phyloP scores from a whole-genome alignment of 2,113 vertebrate species.

The Neofelis nebulosa region DNA sequence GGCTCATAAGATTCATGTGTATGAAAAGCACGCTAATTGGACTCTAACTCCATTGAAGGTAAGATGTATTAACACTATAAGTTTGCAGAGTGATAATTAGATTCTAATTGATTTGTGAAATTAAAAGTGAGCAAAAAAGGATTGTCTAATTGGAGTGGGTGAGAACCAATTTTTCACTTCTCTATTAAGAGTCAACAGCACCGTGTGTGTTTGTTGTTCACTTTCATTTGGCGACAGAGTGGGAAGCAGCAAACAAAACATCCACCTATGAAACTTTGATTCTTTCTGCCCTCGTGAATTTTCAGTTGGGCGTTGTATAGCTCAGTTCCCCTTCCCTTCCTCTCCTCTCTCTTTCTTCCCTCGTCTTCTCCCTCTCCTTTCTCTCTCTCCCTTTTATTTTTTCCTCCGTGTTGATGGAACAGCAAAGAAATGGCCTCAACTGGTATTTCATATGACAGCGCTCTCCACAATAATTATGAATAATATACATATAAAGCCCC shows the following conservation, averaged over 20 bases:
- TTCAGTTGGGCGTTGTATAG: not conserved
- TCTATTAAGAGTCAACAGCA: not conserved
- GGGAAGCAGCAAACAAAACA: not conserved
- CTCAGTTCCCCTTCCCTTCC: not conserved
- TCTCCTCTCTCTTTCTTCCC: not conserved
- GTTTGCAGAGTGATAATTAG: conserved; percentile 74
- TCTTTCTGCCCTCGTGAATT: not conserved
- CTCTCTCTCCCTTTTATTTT: not conserved
- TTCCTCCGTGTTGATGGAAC: not conserved
- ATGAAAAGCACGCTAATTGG: conserved; percentile 91
- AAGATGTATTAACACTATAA: conserved; percentile 71
- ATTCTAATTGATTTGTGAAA: conserved; percentile 74
- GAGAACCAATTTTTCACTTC: conserved; percentile 51
- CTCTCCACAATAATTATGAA: not conserved
- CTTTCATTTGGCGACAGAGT: not conserved
- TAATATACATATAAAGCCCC: not conserved
- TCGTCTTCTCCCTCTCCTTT: fast-evolving
- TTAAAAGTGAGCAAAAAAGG: conserved; percentile 59
- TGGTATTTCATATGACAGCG: not conserved
- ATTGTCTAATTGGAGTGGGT: conserved; percentile 49
- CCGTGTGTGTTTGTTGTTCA: not conserved
- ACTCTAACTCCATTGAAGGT: conserved; percentile 91
- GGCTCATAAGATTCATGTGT: conserved; percentile 87
- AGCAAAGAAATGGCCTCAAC: not conserved
- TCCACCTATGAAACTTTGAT: not conserved